These are phyloP conservation scores for Porites rus DNA, from an alignment of 92 coral and sea anemone species.

Conservation along the genomic window DNA sequence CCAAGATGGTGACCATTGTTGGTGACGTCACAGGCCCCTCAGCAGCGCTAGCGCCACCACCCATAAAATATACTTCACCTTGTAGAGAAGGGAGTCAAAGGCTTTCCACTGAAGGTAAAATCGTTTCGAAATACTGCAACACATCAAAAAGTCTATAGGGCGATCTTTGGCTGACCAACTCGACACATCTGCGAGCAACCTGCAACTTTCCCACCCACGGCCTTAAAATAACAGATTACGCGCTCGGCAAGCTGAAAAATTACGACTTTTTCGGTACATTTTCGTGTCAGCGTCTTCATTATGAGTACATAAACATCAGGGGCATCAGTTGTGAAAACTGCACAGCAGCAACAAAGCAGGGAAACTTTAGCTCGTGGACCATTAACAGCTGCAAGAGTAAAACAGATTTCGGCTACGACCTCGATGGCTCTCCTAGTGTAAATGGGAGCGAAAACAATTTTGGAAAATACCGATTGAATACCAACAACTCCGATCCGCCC, in stretches of 20 bases:
- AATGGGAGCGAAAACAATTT: no score
- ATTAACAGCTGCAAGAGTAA: not conserved
- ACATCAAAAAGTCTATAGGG: not conserved
- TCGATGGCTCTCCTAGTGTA: no score
- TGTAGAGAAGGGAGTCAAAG: no score
- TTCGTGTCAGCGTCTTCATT: not conserved
- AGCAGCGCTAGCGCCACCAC: no score
- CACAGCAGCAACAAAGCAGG: no score
- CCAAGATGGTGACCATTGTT: no score
- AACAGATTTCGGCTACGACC: not conserved
- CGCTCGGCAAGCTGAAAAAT: slow-evolving; percentile 17
- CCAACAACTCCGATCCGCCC: no score
- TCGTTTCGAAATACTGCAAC: no score
- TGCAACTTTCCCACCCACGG: slow-evolving; percentile 45
- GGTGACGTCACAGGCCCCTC: no score
- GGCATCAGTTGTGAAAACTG: not conserved
- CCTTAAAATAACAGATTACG: slow-evolving; percentile 20
- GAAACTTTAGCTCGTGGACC: not conserved
- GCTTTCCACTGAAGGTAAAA: no score
- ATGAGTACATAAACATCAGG: slow-evolving; percentile 31
- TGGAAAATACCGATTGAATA: no score
- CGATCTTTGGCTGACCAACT: slow-evolving; percentile 1
- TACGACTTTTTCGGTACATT: slow-evolving; percentile 2
- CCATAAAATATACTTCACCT: no score
- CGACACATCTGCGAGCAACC: slow-evolving; percentile 28